phyloP scores from a whole-genome alignment of 1,140 invertebrate genomes.

The Telenomus remus region DNA sequence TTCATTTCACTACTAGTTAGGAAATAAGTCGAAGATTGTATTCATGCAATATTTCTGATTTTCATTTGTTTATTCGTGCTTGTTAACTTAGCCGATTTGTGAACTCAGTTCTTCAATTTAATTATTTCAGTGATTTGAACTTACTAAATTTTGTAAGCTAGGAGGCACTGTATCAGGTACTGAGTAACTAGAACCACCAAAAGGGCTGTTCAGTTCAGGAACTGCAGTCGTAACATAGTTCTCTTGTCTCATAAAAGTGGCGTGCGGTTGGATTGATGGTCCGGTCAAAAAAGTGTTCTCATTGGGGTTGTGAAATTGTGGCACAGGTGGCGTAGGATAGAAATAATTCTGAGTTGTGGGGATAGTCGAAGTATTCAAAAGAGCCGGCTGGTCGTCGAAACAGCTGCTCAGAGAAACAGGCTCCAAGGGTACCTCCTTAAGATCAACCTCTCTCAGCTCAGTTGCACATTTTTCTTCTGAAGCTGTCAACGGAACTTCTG shows the following conservation, averaged over 20 bases:
- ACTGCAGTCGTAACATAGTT: constrained; percentile 45
- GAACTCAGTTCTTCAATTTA: no score
- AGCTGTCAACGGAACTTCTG: constrained; percentile 52
- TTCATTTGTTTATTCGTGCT: no score
- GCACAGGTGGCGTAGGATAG: background rate
- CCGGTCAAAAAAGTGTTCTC: no score
- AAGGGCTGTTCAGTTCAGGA: constrained; percentile 67
- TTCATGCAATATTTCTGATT: no score
- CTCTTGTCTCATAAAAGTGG: constrained; percentile 1
- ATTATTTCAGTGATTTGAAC: no score
- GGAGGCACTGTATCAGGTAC: constrained; percentile 61
- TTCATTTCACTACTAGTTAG: no score
- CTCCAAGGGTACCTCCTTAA: constrained; percentile 27
- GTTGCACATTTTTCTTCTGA: constrained; percentile 8
- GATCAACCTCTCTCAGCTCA: constrained; percentile 57
- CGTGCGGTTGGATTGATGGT: background rate
- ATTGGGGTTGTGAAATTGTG: no score
- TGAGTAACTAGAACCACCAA: constrained; percentile 57
- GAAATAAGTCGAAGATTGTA: no score
- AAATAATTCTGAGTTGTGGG: background rate
- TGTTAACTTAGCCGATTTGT: no score
- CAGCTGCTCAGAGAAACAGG: constrained; percentile 30
- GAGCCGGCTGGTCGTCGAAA: constrained; percentile 28
- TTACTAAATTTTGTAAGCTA: constrained; percentile 70
- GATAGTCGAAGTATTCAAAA: constrained; percentile 21